Evolutionary conservation across 2,113 vertebrate genomes (phyloP).

Genomic region (Bubalus kerabau): DNA sequence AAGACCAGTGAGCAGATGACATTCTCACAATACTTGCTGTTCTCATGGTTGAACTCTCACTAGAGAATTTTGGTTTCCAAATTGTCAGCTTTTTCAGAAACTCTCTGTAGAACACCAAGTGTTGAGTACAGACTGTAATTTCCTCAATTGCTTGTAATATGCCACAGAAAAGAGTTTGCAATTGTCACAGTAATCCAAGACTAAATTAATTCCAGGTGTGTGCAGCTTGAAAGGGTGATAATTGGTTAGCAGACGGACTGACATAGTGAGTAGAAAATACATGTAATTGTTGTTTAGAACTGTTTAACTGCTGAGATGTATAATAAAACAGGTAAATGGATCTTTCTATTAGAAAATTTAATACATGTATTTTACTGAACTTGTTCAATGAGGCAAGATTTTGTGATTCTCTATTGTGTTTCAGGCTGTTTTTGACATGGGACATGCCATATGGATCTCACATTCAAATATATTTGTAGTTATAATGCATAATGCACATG

Average conservation of each 20-base stretch:
- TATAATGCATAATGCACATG: neutral
- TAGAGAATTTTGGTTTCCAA: neutral
- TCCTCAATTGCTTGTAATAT: neutral
- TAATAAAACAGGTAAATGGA: neutral
- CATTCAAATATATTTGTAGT: neutral
- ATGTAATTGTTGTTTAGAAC: neutral
- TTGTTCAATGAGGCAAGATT: neutral
- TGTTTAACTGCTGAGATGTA: neutral
- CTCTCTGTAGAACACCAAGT: neutral
- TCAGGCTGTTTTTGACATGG: neutral
- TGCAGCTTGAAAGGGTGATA: neutral
- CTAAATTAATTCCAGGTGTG: slow-evolving; percentile 43
- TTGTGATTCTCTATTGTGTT: neutral
- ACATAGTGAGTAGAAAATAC: neutral
- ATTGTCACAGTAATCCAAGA: neutral
- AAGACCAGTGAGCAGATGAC: neutral
- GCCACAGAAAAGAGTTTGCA: neutral
- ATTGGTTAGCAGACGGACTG: neutral
- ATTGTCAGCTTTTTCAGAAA: neutral
- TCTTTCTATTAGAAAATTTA: neutral
- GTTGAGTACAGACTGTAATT: neutral
- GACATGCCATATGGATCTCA: neutral
- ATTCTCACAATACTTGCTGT: neutral
- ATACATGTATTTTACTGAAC: neutral
- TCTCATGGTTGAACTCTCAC: neutral